These are phyloP conservation scores for Riptortus pedestris DNA, from an alignment of 1,140 invertebrate species.

Conservation along the genomic window DNA sequence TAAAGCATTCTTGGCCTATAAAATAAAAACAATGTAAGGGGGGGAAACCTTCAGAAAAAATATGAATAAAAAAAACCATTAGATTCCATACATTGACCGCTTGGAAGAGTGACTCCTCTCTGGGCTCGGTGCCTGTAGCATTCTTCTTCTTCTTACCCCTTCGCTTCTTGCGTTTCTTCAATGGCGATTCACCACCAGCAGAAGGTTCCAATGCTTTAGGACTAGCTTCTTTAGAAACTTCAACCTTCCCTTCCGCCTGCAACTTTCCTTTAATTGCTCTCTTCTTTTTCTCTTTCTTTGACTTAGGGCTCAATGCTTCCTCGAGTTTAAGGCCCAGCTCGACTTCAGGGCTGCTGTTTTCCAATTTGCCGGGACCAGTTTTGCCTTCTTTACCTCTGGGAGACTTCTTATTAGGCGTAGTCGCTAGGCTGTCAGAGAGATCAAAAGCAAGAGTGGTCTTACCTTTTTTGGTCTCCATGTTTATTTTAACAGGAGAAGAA, in stretches of 20 bases:
- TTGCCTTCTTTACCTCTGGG: background rate
- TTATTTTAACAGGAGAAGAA: conserved; percentile 7
- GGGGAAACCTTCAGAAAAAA: too few relatives aligned
- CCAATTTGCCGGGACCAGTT: background rate
- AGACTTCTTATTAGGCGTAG: background rate
- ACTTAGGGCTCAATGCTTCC: background rate
- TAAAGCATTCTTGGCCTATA: background rate
- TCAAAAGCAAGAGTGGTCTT: background rate
- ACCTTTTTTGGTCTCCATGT: background rate
- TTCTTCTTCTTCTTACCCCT: background rate
- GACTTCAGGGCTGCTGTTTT: conserved; percentile 12
- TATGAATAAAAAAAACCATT: background rate
- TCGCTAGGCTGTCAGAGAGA: background rate
- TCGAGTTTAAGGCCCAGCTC: conserved; percentile 4
- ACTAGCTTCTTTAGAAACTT: background rate
- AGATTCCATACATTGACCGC: background rate
- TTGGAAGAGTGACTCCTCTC: background rate
- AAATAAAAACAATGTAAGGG: background rate
- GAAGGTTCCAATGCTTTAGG: background rate
- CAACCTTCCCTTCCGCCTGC: background rate
- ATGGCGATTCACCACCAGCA: background rate
- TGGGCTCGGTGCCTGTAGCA: background rate
- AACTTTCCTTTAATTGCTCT: background rate
- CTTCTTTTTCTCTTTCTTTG: conserved; percentile 8
- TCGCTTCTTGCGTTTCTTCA: background rate